A percentile compares a stretch with the other conserved stretches of the same genome.
These are phyloP conservation scores for Pachyseris speciosa DNA, from an alignment of 64 coral and sea anemone species.

Conservation along the genomic window DNA sequence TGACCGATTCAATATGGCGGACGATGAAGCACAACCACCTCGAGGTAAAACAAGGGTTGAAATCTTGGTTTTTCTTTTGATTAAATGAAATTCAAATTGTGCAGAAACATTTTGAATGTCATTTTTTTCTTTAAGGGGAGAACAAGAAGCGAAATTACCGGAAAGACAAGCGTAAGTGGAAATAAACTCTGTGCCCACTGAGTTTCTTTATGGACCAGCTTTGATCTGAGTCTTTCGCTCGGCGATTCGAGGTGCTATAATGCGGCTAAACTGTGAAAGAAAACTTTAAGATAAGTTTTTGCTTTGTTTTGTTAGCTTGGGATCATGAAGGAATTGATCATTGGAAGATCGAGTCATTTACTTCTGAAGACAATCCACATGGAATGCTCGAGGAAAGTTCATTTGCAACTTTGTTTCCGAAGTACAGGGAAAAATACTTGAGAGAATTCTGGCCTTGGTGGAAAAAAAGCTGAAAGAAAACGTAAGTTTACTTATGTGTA, in stretches of 20 bases:
- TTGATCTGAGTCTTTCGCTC: too few species aligned
- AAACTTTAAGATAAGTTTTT: not conserved
- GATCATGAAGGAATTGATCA: conserved; percentile 95
- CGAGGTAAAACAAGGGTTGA: not conserved
- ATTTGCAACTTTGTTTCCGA: conserved; percentile 97
- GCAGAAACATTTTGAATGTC: not conserved
- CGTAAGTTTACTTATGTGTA: conserved; percentile 73
- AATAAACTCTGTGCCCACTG: too few species aligned
- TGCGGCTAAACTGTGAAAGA: not conserved
- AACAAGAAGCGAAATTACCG: conserved; percentile 65
- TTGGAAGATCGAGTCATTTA: conserved; percentile 84
- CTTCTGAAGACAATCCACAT: conserved; percentile 78
- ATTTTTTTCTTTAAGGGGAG: conserved; percentile 28
- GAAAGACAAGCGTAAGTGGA: conserved; percentile 73
- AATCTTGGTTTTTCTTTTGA: not conserved
- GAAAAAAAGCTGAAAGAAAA: conserved; percentile 86
- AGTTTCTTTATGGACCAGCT: too few species aligned
- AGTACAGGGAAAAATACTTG: conserved; percentile 98
- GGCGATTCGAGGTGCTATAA: not conserved
- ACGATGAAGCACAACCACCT: conserved; percentile 4
- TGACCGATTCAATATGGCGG: conserved; percentile 56
- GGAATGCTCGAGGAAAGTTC: conserved; percentile 89
- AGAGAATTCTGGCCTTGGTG: conserved; percentile 94
- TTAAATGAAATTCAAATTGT: not conserved
- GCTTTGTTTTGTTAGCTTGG: conserved; percentile 68